phyloP scores from a whole-genome alignment of 2,888 invertebrate species.

The Sturmia bella region DNA sequence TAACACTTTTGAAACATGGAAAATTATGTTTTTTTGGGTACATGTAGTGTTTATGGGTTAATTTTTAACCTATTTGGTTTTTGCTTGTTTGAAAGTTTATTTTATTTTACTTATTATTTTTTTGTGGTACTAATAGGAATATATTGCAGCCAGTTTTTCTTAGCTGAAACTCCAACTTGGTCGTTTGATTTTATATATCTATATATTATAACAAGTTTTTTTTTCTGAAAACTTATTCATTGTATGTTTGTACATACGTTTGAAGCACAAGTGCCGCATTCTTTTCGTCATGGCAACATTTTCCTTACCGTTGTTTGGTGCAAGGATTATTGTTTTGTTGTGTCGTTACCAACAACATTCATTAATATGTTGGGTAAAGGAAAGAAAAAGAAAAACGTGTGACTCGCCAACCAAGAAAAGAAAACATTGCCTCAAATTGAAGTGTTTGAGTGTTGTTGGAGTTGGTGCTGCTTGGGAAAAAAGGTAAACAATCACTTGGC shows the following conservation, averaged over 20 bases:
- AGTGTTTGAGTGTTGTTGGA: slow-evolving; percentile 57
- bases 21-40: too few relatives aligned
- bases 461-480: slow-evolving; percentile 13
- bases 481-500: slow-evolving; percentile 62
- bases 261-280: slow-evolving; percentile 75
- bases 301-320: slow-evolving; percentile 60
- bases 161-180: slow-evolving; percentile 37
- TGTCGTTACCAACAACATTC: slow-evolving; percentile 72
- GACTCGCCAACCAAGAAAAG: slow-evolving; percentile 23
- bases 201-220: not conserved
- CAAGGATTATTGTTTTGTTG: slow-evolving; percentile 58
- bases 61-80: slow-evolving; percentile 11
- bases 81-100: slow-evolving; percentile 1
- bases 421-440: slow-evolving; percentile 30
- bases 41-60: too few relatives aligned
- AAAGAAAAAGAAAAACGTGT: slow-evolving; percentile 36
- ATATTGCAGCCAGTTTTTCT: not conserved
- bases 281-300: slow-evolving; percentile 77
- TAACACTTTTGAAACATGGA: too few relatives aligned
- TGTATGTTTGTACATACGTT: slow-evolving; percentile 11
- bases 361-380: slow-evolving; percentile 73
- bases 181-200: slow-evolving; percentile 34
- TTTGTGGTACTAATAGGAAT: slow-evolving; percentile 26
- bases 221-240: not conserved
- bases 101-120: slow-evolving; percentile 1